These are phyloP conservation scores for Pyralis farinalis DNA, from an alignment of 2,888 invertebrate genomes.

Conservation along the genomic window DNA sequence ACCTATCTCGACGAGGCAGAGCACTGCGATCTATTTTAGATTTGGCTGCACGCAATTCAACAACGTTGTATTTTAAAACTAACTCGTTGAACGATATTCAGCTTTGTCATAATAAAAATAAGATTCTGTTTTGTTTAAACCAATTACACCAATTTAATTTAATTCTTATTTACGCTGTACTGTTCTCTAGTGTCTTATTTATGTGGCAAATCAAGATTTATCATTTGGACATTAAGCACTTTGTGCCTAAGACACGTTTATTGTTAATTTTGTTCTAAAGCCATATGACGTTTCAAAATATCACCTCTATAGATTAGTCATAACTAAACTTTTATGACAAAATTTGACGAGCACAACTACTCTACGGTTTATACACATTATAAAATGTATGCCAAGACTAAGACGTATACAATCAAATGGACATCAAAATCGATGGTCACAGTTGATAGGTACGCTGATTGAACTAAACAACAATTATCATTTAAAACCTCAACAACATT, in stretches of 20 bases:
- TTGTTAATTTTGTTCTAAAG: background rate
- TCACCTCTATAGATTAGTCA: background rate
- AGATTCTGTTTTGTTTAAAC: conserved; percentile 33
- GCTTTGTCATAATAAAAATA: conserved; percentile 33
- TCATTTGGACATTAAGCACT: conserved; percentile 7
- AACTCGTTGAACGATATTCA: conserved; percentile 42
- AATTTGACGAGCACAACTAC: background rate
- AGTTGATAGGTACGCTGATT: no score
- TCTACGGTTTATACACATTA: no score
- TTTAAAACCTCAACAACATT: no score
- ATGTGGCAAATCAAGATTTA: conserved; percentile 26
- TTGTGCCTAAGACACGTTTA: background rate
- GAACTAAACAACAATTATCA: no score
- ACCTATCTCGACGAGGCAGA: conserved; percentile 63
- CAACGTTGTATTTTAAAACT: conserved; percentile 52
- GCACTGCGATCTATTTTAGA: conserved; percentile 68
- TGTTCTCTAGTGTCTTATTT: conserved; percentile 21
- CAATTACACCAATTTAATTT: conserved; percentile 11
- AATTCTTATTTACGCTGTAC: conserved; percentile 13
- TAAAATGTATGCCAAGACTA: no score
- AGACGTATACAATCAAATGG: no score
- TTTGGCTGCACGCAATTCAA: conserved; percentile 44
- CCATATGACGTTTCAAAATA: no score
- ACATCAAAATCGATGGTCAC: no score
- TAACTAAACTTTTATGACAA: background rate